Evolutionary conservation across 2,888 invertebrate species (phyloP), one percentile per base, ranked within the genome.

Genomic region (Acleris holmiana): DNA sequence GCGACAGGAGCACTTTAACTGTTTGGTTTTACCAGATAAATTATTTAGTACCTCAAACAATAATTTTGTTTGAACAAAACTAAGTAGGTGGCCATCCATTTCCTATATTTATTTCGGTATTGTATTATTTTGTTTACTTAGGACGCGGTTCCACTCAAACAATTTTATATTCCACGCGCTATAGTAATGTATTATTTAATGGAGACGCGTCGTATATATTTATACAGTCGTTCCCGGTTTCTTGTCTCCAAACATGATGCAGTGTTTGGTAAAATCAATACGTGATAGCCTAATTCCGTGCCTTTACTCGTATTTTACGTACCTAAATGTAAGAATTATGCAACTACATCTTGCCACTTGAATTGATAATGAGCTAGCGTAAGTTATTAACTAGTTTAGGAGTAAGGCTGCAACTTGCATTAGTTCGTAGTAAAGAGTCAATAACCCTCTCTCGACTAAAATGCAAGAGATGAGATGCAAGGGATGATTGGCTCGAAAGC

Each of bases 261-360:
- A 61, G 73, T 71, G 74, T 75, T 75, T 74, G 75, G 74, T 76
- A 78, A 74, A 75, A 78, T 72, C 72, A 64, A 73, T 72, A 70
- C 70, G 73, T 66, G 68, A 67, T 71, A 70, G 61, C 61, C 46
- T 66, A 73, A 73, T 75, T 72, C 62, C 67, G 63, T 51, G 71
- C 77, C 79, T 79, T 80, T 76, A 29, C 29, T 29, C 29, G 8
- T 8, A 80, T 76, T 79, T 78, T 67, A 53, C 15, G 73, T 69
- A n/a, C n/a, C n/a, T n/a, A 76, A 78, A 77, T 75, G 76, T 72
- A 51, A 18, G 58, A 55, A 44, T 44, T 48, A 40, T 54, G 59
- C 48, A 44, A 47, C 48, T 49, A 25, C 56, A 64, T 58, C 54
- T 64, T 55, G 29, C 54, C 48, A 49, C 54, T 64, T 59, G 64